Percentiles rank a stretch among this genome's conserved stretches.
Conservation (phyloP, 2,113 vertebrate genomes). For the Apodemus sylvaticus region DNA sequence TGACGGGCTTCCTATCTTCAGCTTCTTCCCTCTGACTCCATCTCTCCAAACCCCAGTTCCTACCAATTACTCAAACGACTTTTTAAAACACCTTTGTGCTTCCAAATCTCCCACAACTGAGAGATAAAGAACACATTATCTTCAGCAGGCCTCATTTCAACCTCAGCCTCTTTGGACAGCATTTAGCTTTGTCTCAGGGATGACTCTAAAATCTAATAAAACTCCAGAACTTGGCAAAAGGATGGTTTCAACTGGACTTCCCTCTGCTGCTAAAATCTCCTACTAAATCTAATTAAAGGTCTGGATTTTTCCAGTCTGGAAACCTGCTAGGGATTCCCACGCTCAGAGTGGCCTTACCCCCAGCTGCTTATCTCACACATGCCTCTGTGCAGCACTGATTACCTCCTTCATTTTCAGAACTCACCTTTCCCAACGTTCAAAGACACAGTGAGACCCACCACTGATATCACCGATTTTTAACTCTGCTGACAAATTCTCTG, state of each 20-base stretch:
- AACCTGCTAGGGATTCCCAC: background rate
- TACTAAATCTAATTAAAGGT: background rate
- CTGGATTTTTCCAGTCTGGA: background rate
- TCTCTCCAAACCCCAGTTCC: background rate
- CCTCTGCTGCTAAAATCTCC: background rate
- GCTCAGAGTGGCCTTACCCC: rapidly evolving
- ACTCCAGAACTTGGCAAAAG: background rate
- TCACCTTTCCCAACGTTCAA: background rate
- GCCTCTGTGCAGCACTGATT: rapidly evolving
- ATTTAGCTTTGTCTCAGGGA: background rate
- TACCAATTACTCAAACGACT: background rate
- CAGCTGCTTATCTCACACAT: rapidly evolving
- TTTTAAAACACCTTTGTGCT: background rate
- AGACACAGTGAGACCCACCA: too few relatives aligned
- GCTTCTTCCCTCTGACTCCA: background rate
- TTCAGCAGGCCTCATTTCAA: background rate
- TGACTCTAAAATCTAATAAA: constrained; percentile 36
- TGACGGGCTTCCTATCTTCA: background rate
- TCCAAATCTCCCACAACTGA: background rate
- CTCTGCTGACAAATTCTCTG: background rate
- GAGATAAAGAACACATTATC: background rate
- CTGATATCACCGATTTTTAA: background rate
- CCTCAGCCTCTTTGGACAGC: background rate
- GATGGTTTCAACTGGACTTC: background rate
- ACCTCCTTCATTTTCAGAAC: background rate